Base-by-base conservation (phyloP, 2,888 invertebrate genomes). In the Drosophila paranaensis region DNA sequence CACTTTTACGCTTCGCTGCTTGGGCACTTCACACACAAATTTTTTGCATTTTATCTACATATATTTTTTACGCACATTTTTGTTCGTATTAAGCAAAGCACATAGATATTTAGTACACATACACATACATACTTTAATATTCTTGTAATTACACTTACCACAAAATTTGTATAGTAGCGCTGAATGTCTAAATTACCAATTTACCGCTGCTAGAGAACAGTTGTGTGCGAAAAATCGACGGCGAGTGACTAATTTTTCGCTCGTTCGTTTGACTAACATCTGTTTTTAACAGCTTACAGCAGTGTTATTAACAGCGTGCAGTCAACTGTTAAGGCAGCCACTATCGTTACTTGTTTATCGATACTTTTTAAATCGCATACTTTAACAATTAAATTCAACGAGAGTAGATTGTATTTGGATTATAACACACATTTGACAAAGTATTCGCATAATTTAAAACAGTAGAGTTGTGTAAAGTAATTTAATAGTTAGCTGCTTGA, bases 201-300 rank as follows among this genome's bases (percentile, higher is more conserved):
- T 55, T 40, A 58, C 79, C 70, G 63, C 74, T 70, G 55, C 56
- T 37, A 37, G 0, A 54, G 58, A 65, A 60, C 74, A 68, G 64
- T 69, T 74, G 70, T 78, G 60, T 77, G 74, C 77, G 71, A 78
- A 78, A 74, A 78, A 63, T 63, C 63, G 71, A 78, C 77, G 79
- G 71, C 76, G 62, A 76, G 77, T 76, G 77, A 76, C 69, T 76
- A 77, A 76, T 73, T 69, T 58, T 66, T 66, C 66, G 66, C 66
- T 66, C 66, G 66, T n/a, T 55, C 54, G 35, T 48, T 55, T 16
- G 27, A 13, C 55, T 55, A 48, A 55, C 66, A 66, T 66, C 54
- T 66, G 66, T 54, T 66, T 55, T 56, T 48, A 66, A 66, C 65
- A 40, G 33, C 9, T 16, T 20, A 2, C 4, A 9, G 4, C 6